Evolutionary conservation across 2,797 vertebrate species (phyloP).

Genomic region (Molossus alvarezi): DNA sequence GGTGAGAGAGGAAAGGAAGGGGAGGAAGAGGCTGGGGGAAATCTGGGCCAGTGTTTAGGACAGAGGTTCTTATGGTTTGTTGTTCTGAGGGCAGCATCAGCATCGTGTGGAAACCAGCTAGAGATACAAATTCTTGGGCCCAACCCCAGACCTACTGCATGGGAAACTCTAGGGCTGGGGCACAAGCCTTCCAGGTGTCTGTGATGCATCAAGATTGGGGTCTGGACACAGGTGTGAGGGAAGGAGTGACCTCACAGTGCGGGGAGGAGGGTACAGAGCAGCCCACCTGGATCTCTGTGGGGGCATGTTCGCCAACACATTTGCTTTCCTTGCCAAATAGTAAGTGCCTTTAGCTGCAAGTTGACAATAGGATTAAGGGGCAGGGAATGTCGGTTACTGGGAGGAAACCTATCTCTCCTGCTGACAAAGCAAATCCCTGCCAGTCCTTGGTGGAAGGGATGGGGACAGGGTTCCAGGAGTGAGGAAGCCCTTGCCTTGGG

Average conservation of each 20-base stretch:
- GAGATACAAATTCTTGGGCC: background rate
- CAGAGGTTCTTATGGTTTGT: background rate
- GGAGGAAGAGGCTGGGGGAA: background rate
- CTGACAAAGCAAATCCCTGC: background rate
- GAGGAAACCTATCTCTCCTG: background rate
- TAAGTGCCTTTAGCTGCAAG: background rate
- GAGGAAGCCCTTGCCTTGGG: background rate
- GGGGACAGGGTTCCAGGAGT: background rate
- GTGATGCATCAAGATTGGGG: background rate
- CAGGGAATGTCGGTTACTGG: background rate
- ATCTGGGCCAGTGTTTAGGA: background rate
- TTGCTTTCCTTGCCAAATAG: background rate
- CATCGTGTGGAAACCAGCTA: background rate
- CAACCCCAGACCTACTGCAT: background rate
- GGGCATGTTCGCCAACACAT: background rate
- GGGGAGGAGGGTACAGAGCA: background rate
- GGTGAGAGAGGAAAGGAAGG: background rate
- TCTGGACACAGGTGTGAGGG: background rate
- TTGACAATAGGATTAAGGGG: background rate
- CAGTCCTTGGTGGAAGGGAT: background rate
- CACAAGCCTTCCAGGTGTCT: background rate
- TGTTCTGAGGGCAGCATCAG: background rate
- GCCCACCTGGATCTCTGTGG: background rate
- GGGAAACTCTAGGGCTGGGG: background rate
- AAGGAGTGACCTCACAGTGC: fast-evolving